Base-by-base conservation (phyloP, 2,888 invertebrate genomes). In the Eurytoma adleriae region DNA sequence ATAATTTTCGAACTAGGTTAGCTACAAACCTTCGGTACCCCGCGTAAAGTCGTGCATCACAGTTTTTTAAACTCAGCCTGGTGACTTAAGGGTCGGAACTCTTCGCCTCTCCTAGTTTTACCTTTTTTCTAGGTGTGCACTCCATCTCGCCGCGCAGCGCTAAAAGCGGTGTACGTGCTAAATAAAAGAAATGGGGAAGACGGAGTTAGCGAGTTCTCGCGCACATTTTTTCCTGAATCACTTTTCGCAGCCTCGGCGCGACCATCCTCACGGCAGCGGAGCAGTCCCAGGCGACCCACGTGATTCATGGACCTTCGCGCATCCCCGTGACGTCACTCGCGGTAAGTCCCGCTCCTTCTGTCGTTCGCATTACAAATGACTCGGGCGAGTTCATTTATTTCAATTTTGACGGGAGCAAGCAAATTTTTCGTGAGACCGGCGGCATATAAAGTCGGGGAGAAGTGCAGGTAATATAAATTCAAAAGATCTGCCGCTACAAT, bases 221-320 rank as follows among this genome's bases (percentile, higher is more conserved):
- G 12, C 5, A 16, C 48, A 12, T 30, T 71, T 79, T 80, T 82
- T 82, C 82, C 82, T 82, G 80, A 82, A 82, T 75, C 52, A 74
- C 56, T 56, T 74, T 74, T 56, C 64, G 62, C 71, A 90, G 90
- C 72, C 85, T 88, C 0, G 90, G 90, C 2, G 89, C 87, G 0
- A 84, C 67, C 57, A 64, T 87, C 2, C 82, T 88, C 18, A 74
- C 73, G 7, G 75, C 84, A 3, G 40, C 68, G 0, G 82, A 85
- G n/a, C 70, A 78, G 61, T 82, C 70, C 64, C 80, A 79, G 61
- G 84, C 86, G 16, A 87, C 88, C 2, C 88, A 89, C 75, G 85
- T 90, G 52, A 80, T 90, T 75, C 89, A 90, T 67, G 79, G 84
- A 18, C 59, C 66, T 76, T 54, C 66, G 18, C 81, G 85, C 68